phyloP scores from a whole-genome alignment of 30 jellyfish, hydroid and myxozoan genomes.

The Catostylus mosaicus region DNA sequence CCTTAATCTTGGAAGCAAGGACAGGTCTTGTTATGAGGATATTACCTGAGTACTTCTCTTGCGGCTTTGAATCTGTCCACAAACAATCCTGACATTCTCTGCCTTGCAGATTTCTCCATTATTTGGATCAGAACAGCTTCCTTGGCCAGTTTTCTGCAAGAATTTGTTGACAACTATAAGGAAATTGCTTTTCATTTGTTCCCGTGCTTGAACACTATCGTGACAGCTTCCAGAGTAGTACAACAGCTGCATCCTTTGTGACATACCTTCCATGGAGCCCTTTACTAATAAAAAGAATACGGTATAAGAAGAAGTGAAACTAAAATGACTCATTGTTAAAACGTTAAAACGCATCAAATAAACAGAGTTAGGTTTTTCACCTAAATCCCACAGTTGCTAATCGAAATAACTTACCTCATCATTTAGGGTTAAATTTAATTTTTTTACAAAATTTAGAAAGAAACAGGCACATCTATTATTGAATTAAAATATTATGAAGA shows the following conservation, averaged over 20 bases:
- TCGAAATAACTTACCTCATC: too few species aligned
- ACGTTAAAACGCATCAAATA: too few species aligned
- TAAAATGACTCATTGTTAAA: too few species aligned
- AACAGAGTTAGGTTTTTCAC: too few species aligned
- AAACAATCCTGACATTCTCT: slow-evolving; percentile 70
- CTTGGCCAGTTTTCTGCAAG: slow-evolving; percentile 69
- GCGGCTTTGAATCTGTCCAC: slow-evolving; percentile 79
- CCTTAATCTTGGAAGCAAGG: too few species aligned
- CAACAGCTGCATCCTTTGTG: slow-evolving; percentile 77
- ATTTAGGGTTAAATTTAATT: too few species aligned
- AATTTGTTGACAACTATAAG: slow-evolving; percentile 43
- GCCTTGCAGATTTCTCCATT: slow-evolving; percentile 81
- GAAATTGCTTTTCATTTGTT: slow-evolving; percentile 72
- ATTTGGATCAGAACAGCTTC: slow-evolving; percentile 85
- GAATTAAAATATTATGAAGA: too few species aligned
- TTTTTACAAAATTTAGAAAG: too few species aligned
- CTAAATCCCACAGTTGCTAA: too few species aligned
- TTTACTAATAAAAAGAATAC: slow-evolving; percentile 35
- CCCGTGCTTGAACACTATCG: slow-evolving; percentile 74
- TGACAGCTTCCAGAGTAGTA: slow-evolving; percentile 94
- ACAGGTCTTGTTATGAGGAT: too few species aligned
- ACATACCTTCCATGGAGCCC: slow-evolving; percentile 84
- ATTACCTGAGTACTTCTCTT: slow-evolving; percentile 81
- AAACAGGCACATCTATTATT: too few species aligned
- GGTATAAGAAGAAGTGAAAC: too few species aligned